phyloP scores from a whole-genome alignment of 2,113 vertebrate species.

The Alligator sinensis region DNA sequence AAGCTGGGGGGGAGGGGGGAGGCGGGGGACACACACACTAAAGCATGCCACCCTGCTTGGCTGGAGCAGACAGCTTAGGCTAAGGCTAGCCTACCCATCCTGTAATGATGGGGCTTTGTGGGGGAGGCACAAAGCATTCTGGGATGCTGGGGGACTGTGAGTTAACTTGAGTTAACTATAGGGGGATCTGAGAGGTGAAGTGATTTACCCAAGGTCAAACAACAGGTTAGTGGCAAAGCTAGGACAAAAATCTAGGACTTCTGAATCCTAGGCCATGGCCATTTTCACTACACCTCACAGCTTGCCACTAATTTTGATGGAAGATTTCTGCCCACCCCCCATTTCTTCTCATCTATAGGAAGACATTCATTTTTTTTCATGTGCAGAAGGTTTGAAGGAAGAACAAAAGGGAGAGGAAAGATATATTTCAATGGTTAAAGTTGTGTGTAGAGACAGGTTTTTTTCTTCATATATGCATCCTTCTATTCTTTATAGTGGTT shows the following conservation, averaged over 20 bases:
- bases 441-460: neutral
- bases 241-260: neutral
- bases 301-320: conserved; percentile 2
- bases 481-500: neutral
- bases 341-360: neutral
- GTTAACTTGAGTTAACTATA: too few species aligned
- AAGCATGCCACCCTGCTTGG: too few species aligned
- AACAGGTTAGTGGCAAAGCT: neutral
- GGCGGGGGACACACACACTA: too few species aligned
- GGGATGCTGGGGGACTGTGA: too few species aligned
- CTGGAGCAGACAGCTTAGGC: too few species aligned
- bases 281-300: neutral
- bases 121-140: too few species aligned
- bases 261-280: neutral
- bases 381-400: neutral
- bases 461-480: neutral
- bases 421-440: neutral
- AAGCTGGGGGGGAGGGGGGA: too few species aligned
- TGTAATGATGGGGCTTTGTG: too few species aligned
- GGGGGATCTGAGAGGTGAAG: neutral
- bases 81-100: too few species aligned
- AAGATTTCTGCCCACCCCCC: neutral
- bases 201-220: neutral
- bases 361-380: neutral
- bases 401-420: neutral